phyloP scores from a whole-genome alignment of 2,113 vertebrate genomes.

The Urocitellus parryii region DNA sequence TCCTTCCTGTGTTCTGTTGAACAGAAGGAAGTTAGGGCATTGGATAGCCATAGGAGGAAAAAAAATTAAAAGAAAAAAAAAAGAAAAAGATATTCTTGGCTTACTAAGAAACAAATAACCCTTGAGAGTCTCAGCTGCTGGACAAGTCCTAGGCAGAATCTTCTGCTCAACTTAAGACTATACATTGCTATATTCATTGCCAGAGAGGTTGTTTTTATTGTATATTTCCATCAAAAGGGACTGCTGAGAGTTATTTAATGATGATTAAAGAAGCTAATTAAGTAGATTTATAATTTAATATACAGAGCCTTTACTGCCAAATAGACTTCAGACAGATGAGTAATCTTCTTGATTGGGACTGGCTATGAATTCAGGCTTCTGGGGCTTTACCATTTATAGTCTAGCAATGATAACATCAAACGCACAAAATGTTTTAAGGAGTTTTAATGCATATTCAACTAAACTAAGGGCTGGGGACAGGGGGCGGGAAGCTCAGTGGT shows the following conservation, averaged over 20 bases:
- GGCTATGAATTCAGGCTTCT: neutral
- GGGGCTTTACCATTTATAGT: constrained; percentile 39
- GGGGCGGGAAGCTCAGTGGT: too few species aligned
- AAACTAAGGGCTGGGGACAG: neutral
- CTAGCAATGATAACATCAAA: neutral
- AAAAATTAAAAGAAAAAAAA: neutral
- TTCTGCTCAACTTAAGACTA: neutral
- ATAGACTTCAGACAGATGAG: constrained; percentile 56
- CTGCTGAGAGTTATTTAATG: constrained; percentile 55
- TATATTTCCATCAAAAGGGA: constrained; percentile 45
- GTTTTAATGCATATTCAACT: neutral
- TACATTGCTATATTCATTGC: neutral
- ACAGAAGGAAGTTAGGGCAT: too few species aligned
- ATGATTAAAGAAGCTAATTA: constrained; percentile 74
- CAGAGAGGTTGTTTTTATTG: constrained; percentile 57
- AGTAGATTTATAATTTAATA: constrained; percentile 73
- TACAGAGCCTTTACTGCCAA: constrained; percentile 50
- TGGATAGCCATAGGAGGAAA: neutral
- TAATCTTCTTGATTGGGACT: constrained; percentile 42
- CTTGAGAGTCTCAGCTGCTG: neutral
- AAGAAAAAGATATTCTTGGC: neutral
- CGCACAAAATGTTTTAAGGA: neutral
- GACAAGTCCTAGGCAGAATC: neutral
- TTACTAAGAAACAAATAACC: neutral
- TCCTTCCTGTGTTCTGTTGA: neutral